Evolutionary conservation across 2,113 vertebrate species (phyloP), one percentile per base, ranked within the genome.

Genomic region (Synchiropus splendidus): DNA sequence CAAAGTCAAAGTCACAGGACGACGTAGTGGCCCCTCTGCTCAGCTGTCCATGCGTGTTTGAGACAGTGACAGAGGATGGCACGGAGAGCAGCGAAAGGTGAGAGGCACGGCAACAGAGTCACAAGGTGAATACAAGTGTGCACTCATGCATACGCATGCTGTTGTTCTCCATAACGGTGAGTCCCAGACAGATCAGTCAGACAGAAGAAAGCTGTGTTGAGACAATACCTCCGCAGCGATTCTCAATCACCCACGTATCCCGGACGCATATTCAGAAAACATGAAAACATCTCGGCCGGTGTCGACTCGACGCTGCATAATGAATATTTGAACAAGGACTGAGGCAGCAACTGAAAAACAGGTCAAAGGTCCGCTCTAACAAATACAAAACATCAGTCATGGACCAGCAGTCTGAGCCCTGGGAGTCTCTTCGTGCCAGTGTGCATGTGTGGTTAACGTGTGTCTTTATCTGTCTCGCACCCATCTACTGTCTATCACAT

Each of bases 401-500:
- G 54, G 65, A 54, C 52, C 39, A 58, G 45, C 52, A 55, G 58
- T 45, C 66, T 59, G 57, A 61, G 58, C 43, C n/a, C n/a, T n/a
- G n/a, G n/a, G n/a, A n/a, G n/a, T n/a, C 46, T 12, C 34, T 16
- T 12, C 32, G 43, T 39, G 39, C 48, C 42, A 45, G 14, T 49
- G 42, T 39, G 42, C 46, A 42, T 38, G 35, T 42, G 12, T 49
- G 45, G 36, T 58, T n/a, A n/a, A n/a, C n/a, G n/a, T 50, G 64
- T 64, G 48, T 70, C 40, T 70, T 67, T 61, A 75, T 81, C 73
- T 61, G 47, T 69, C 51, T 17, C 17, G 6, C 51, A 51, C 47
- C 61, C 57, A 71, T 81, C 74, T 64, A 68, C 67, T 65, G 57
- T 70, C 78, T 61, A 62, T 70, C 64, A 55, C 55, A 47, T 64